Percentiles rank a stretch among this genome's conserved stretches.
Evolutionary conservation across 2,113 vertebrate genomes (phyloP).

Genomic region (Xiphorhynchus elegans): DNA sequence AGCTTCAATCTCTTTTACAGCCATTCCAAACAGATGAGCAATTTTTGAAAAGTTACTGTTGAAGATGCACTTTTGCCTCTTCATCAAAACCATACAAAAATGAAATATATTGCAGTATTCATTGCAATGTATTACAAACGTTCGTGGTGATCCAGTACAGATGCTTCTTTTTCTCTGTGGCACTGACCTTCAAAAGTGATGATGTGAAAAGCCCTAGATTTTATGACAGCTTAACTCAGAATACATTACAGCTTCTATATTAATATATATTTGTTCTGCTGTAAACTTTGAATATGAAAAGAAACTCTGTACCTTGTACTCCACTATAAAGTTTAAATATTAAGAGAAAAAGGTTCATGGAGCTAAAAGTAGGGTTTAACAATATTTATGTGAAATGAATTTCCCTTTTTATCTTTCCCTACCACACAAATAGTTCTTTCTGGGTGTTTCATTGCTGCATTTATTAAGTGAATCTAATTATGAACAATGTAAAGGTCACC

Average conservation of each 20-base stretch:
- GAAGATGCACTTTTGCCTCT: slow-evolving; percentile 77
- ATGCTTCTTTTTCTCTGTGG: slow-evolving; percentile 61
- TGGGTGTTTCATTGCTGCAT: not conserved
- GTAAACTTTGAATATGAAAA: slow-evolving; percentile 71
- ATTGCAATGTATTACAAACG: slow-evolving; percentile 70
- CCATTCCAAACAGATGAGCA: slow-evolving; percentile 71
- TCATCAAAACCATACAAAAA: slow-evolving; percentile 78
- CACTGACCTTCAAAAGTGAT: slow-evolving; percentile 77
- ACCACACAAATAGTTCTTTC: not conserved
- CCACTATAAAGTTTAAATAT: slow-evolving; percentile 65
- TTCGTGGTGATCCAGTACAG: slow-evolving; percentile 58
- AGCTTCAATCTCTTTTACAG: slow-evolving; percentile 68
- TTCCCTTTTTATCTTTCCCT: slow-evolving; percentile 12
- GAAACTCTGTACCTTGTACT: slow-evolving; percentile 38
- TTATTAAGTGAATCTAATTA: slow-evolving; percentile 8
- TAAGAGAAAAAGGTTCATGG: slow-evolving; percentile 39
- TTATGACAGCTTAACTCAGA: slow-evolving; percentile 75
- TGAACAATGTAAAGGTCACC: not conserved
- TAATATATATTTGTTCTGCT: slow-evolving; percentile 72
- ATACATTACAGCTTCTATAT: slow-evolving; percentile 64
- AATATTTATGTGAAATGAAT: slow-evolving; percentile 52
- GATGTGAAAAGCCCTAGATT: slow-evolving; percentile 70
- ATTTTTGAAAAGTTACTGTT: slow-evolving; percentile 75
- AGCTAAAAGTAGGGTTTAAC: slow-evolving; percentile 29
- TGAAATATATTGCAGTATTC: slow-evolving; percentile 76